Evolutionary conservation across 2,113 vertebrate genomes (phyloP), one percentile per base, ranked within the genome.

Genomic region (Camelus dromedarius): DNA sequence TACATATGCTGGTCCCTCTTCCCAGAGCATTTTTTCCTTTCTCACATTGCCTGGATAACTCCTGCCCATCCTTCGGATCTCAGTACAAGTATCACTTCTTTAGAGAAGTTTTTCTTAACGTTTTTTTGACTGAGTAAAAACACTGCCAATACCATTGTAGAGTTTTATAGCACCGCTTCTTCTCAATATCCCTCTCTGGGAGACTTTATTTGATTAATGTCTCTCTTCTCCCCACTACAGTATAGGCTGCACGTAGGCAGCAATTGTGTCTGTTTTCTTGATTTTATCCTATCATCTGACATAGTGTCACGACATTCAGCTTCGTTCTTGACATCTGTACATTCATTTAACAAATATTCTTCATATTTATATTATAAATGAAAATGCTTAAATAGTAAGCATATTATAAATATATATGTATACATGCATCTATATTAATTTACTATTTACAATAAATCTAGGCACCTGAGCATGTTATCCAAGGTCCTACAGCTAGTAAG

Each of bases 271-370:
- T 50, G 10, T 64, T 62, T 86, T 85, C 28, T 46, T 60, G 67
- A 70, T 96, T 83, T 70, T 92, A 85, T 60, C 42, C n/a, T 66
- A 79, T 32, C 32, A 84, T 60, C 92, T 52, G 30, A 58, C 14
- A n/a, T 26, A 52, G 8, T 62, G 12, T 86, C 81, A 80, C 3
- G 73, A 92, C 35, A 90, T 54, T 85, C 75, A 89, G 12, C n/a
- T 52, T 48, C 80, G 6, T 42, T 89, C 42, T 46, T 81, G 19
- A 69, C 32, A 85, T 89, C 38, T 24, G 7, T 75, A 32, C 24
- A 62, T 56, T 76, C 46, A 72, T 80, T 96, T 70, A 85, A 80
- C 35, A 93, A 48, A 90, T 58, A 80, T 38, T 64, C 8, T 24
- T 73, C 28, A 38, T 67, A 54, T 72, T 79, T 72, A 66, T 85